Evolutionary conservation across 2,888 invertebrate species (phyloP), one percentile per base, ranked within the genome.

Genomic region (Acrobasis repandana): DNA sequence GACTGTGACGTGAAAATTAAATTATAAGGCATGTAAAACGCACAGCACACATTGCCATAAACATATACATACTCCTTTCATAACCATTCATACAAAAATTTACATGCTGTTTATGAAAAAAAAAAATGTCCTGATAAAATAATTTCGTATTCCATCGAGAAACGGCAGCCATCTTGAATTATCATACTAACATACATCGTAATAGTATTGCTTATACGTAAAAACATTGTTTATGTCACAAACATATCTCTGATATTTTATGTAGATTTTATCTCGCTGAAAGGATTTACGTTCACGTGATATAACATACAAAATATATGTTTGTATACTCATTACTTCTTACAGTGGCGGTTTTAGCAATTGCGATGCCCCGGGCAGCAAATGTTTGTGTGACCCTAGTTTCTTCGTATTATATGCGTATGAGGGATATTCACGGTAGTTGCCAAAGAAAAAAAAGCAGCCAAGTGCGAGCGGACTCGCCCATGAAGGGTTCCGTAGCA

Each of bases 271-370:
- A 51, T 51, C 33, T 28, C 15, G 5, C 33, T 11, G 18, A 20
- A 51, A 51, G 50, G 28, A 20, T 51, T 33, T 51, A 51, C n/a
- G 51, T 51, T 51, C 51, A 33, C 33, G 28, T 51, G 51, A 51
- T 33, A 15, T 51, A 51, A 33, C 51, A 33, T 50, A 51, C 51
- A 43, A 43, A 14, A 4, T 43, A n/a, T 43, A 6, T 28, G 28
- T 28, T 6, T 28, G 28, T 28, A 28, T 28, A 10, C 43, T 43
- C 43, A 43, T 43, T 43, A 43, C 33, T 51, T 33, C 11, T n/a
- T 51, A 28, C 6, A 28, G 28, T 28, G 28, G 28, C 28, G 28
- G 2, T 28, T 8, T 6, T 28, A 28, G 28, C 28, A 28, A 28
- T 28, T 28, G 28, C 28, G 28, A 28, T 28, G 28, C 28, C 6